These are phyloP conservation scores for Hypomecis punctinalis DNA, from an alignment of 2,888 invertebrate species.

Conservation along the genomic window DNA sequence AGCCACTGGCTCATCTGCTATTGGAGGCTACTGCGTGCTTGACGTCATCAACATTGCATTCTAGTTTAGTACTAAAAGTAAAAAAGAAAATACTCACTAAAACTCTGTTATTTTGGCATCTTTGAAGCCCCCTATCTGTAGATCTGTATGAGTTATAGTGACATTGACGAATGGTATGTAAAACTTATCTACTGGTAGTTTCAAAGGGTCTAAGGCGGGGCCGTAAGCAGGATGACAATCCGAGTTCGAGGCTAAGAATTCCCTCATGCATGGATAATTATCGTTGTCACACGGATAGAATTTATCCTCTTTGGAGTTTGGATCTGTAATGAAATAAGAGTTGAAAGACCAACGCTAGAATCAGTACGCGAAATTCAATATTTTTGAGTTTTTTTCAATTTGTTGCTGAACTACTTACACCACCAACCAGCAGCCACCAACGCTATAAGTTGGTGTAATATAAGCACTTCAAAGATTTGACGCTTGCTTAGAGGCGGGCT, in stretches of 20 bases:
- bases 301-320: slow-evolving; percentile 17
- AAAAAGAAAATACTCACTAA: slow-evolving; percentile 46
- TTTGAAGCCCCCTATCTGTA: slow-evolving; percentile 45
- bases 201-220: slow-evolving; percentile 35
- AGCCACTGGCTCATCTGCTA: too few relatives aligned
- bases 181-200: slow-evolving; percentile 17
- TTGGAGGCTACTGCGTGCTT: too few relatives aligned
- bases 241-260: slow-evolving; percentile 40
- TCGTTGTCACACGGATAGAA: slow-evolving; percentile 40
- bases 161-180: slow-evolving; percentile 43
- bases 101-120: slow-evolving; percentile 52
- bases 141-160: slow-evolving; percentile 36
- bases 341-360: background rate
- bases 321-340: slow-evolving; percentile 7
- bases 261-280: slow-evolving; percentile 46
- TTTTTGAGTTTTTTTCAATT: too few relatives aligned
- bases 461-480: too few relatives aligned
- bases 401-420: too few relatives aligned
- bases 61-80: background rate
- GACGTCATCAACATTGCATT: too few relatives aligned
- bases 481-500: too few relatives aligned
- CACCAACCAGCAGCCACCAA: too few relatives aligned
- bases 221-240: slow-evolving; percentile 38
- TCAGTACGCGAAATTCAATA: too few relatives aligned
- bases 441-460: too few relatives aligned